Percentiles rank a stretch among this genome's conserved stretches.
Conservation (phyloP, 2,113 vertebrate species). For the Vulpes vulpes region DNA sequence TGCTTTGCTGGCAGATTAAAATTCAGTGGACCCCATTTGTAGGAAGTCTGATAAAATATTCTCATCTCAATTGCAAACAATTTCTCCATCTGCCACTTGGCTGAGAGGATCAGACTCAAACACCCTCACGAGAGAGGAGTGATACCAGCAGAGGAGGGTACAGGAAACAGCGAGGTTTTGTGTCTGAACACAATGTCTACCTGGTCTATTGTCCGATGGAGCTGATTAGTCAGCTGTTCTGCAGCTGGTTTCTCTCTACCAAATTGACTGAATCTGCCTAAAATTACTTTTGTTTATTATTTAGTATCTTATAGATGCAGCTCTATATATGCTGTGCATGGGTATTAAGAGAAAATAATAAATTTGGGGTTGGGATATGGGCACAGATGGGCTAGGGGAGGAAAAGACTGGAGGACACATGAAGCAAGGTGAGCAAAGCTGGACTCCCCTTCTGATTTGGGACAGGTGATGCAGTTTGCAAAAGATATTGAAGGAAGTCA, state of each 20-base stretch:
- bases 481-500: background rate
- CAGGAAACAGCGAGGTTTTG: background rate
- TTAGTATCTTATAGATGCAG: background rate
- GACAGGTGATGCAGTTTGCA: background rate
- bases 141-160: background rate
- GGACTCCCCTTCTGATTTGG: background rate
- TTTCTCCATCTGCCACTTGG: slow-evolving; percentile 82
- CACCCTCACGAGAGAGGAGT: slow-evolving; percentile 21
- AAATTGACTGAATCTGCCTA: background rate
- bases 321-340: background rate
- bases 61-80: slow-evolving; percentile 76
- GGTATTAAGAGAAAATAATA: background rate
- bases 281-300: background rate
- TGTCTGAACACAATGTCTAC: background rate
- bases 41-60: slow-evolving; percentile 83
- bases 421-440: background rate
- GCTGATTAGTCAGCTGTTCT: background rate
- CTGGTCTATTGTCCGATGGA: background rate
- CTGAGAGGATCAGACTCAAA: slow-evolving; percentile 59
- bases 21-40: slow-evolving; percentile 72
- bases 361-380: no score
- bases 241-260: slow-evolving; percentile 1
- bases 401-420: background rate
- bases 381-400: background rate
- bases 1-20: slow-evolving; percentile 74